Evolutionary conservation across 2,797 vertebrate species (phyloP).

Genomic region (Hirundo rustica): DNA sequence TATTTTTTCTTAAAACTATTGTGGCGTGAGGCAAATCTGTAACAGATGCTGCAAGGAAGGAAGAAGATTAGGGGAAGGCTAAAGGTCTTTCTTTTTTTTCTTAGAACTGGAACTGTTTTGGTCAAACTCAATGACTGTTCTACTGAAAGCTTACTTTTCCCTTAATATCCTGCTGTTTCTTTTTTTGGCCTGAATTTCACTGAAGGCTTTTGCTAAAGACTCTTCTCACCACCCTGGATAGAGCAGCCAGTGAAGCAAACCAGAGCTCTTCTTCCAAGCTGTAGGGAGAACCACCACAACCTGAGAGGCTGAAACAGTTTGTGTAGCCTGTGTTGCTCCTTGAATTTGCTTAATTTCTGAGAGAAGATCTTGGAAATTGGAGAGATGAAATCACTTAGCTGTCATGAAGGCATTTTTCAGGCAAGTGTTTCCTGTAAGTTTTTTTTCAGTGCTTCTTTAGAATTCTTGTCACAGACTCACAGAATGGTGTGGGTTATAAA

Average conservation of each 20-base stretch:
- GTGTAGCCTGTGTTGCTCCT: not conserved
- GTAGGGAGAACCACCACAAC: not conserved
- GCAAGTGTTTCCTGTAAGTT: not conserved
- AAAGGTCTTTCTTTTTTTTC: conserved; percentile 43
- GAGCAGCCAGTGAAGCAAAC: not conserved
- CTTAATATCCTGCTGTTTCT: conserved; percentile 16
- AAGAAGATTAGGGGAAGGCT: conserved; percentile 39
- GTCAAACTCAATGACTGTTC: conserved; percentile 10
- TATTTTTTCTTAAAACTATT: conserved; percentile 31
- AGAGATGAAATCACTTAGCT: not conserved
- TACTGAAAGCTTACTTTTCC: conserved; percentile 36
- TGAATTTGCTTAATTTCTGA: not conserved
- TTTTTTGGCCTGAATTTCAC: conserved; percentile 17
- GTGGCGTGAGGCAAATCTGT: conserved; percentile 50
- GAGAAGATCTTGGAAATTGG: not conserved
- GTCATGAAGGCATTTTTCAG: not conserved
- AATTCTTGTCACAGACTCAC: not conserved
- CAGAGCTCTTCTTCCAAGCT: not conserved
- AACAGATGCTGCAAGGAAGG: conserved; percentile 57
- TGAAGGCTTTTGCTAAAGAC: not conserved
- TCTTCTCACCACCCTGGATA: not conserved
- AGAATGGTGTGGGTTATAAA: not conserved
- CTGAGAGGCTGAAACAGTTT: not conserved
- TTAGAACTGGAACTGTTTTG: conserved; percentile 39
- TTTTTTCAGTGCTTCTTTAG: not conserved